Evolutionary conservation across 2,797 vertebrate species (phyloP), one percentile per base, ranked within the genome.

Genomic region (Clarias platycephalus): DNA sequence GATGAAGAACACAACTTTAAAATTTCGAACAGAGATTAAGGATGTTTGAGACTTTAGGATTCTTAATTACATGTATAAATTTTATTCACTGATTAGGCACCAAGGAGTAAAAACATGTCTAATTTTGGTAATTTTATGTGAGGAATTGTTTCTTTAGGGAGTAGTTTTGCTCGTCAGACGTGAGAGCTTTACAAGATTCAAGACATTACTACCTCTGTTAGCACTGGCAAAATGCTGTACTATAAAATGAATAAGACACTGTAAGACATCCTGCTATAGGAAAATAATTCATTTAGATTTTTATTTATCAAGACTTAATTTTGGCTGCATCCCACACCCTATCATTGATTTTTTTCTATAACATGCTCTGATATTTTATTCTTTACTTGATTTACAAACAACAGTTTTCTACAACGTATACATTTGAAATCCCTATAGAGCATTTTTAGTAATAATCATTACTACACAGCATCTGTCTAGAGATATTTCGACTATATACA

Each of bases 1-100:
- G 49, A 26, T 86, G 58, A 68, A 68, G n/a, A 64, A 62, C 62
- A 82, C 71, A n/a, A 83, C 49, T 24, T 68, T 84, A 34, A 40
- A 80, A 20, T 80, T 84, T 34, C 63, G 70, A 13, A 62, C 80
- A 70, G 62, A 76, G 28, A 34, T 83, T 76, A 66, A 81, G 26
- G 44, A 40, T 7, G 0, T 31, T 5, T 79, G 1, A 79, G 15
- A 80, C 15, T 6, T 44, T 44, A 22, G 6, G 9, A 80, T 58
- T 77, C 1, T 53, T 15, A 13, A 15, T 71, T 24, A n/a, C 9
- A 24, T n/a, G 8, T 13, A 44, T 5, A 44, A 15, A 0, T 24
- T n/a, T 12, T 13, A 8, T 37, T 34, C 28, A 67, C 2, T 20
- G 5, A 18, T 31, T 0, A 67, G 44, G 44, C 44, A 44, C 1